phyloP scores from a whole-genome alignment of 2,797 vertebrate genomes.

The Sebastolobus altivelis region DNA sequence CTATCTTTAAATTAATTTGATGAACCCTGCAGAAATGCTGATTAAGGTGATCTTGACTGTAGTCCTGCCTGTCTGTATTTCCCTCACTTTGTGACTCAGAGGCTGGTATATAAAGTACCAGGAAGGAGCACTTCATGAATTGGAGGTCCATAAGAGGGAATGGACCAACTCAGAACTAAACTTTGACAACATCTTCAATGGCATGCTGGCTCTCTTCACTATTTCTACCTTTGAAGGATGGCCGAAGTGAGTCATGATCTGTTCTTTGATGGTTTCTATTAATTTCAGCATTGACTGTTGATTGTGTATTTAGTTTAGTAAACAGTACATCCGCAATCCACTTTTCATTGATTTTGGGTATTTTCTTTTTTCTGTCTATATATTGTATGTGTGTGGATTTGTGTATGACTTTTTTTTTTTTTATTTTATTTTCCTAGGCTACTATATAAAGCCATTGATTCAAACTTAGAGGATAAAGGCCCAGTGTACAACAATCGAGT shows the following conservation, averaged over 20 bases:
- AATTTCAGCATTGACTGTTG: neutral
- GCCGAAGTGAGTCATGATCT: conserved; percentile 88
- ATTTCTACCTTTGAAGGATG: conserved; percentile 96
- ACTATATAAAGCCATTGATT: conserved; percentile 94
- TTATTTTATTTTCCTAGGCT: conserved; percentile 77
- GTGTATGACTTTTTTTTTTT: conserved; percentile 3
- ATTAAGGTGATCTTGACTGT: neutral
- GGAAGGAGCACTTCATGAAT: conserved; percentile 88
- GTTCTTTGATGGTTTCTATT: neutral
- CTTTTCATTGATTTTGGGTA: neutral
- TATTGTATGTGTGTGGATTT: neutral
- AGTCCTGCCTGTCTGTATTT: neutral
- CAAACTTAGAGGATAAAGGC: conserved; percentile 88
- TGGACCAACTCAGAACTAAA: conserved; percentile 91
- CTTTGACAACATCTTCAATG: conserved; percentile 93
- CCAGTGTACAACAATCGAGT: conserved; percentile 91
- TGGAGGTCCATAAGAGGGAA: conserved; percentile 80
- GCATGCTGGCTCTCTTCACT: conserved; percentile 95
- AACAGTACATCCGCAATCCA: neutral
- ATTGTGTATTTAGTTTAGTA: neutral
- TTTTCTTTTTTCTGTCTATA: neutral
- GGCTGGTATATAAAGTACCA: conserved; percentile 90
- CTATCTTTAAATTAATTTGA: neutral
- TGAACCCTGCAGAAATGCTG: neutral
- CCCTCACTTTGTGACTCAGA: conserved; percentile 61